Evolutionary conservation across 2,888 invertebrate genomes (phyloP), one percentile per base, ranked within the genome.

Genomic region (Dicyrtomina minuta): DNA sequence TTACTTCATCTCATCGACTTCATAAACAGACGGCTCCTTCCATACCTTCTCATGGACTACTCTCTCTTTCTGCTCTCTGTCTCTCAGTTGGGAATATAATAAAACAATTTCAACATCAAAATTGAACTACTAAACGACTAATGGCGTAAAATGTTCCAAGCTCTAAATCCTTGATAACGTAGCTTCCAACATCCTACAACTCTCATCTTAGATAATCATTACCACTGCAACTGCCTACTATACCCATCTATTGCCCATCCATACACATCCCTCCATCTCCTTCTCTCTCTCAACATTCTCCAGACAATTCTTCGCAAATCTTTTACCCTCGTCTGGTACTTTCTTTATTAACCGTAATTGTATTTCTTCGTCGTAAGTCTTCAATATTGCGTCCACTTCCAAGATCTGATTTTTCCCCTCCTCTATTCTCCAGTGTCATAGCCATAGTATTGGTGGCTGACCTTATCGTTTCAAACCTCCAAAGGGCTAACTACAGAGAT

Each of bases 101-200:
- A 71, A 69, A 71, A 71, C 71, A 71, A 71, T 71, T 69, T 71
- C 56, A 71, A 53, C 71, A 71, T 71, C 71, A 71, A 71, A 71
- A 71, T 71, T 71, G 71, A 69, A 69, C 71, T 69, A 69, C 69
- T 69, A 71, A 69, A 66, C 68, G 64, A 68, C 70, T 72, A 72
- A 72, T 70, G 72, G 70, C 53, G 53, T 39, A 65, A 72, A 70
- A 70, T 67, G 70, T 62, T 64, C 53, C 43, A 43, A 27, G 49
- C 61, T 60, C 55, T 12, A 66, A 70, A 70, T 72, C 72, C 70
- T n/a, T 41, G 62, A 67, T 72, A 66, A 66, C 67, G 49, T 69
- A 22, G 5, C 20, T 56, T 49, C 66, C 55, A 12, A 22, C 27
- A 49, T 60, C 61, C 61, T 17, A 4, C n/a, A 15, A 10, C 53